Conservation (phyloP, 2,113 vertebrate genomes). For the Mus spicilegus region DNA sequence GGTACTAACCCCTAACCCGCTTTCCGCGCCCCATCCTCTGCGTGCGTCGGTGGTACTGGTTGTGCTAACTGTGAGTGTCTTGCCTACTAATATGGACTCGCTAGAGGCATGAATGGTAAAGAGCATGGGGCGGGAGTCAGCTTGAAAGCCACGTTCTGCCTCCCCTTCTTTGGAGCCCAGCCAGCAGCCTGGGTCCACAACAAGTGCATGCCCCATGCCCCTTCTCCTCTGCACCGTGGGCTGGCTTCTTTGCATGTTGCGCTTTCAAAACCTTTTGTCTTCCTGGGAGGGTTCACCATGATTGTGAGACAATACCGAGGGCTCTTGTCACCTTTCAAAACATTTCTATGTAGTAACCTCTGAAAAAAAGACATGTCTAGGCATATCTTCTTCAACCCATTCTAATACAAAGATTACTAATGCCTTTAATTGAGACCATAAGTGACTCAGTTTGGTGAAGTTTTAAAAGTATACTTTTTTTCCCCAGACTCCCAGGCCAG, state of each 20-base stretch:
- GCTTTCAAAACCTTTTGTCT: not conserved
- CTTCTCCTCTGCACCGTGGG: not conserved
- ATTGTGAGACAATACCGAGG: not conserved
- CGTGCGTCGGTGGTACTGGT: not conserved
- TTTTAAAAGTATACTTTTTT: not conserved
- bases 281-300: not conserved
- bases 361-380: not conserved
- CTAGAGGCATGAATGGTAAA: conserved; percentile 74
- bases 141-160: not conserved
- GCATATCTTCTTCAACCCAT: not conserved
- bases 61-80: conserved; percentile 83
- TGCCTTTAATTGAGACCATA: not conserved
- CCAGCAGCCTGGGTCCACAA: not conserved
- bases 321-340: conserved; percentile 13
- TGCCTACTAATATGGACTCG: conserved; percentile 77
- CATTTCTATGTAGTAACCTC: not conserved
- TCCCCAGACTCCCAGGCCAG: not conserved
- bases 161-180: conserved; percentile 6
- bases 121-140: conserved; percentile 17
- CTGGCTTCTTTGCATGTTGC: not conserved
- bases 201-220: conserved; percentile 55
- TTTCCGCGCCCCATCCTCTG: not conserved
- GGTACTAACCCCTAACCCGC: conserved; percentile 82
- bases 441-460: not conserved
- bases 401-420: not conserved